Evolutionary conservation across 53 echinoderm and acorn worm genomes (phyloP), one percentile per base, ranked within the genome.

Genomic region (Astropecten irregularis): DNA sequence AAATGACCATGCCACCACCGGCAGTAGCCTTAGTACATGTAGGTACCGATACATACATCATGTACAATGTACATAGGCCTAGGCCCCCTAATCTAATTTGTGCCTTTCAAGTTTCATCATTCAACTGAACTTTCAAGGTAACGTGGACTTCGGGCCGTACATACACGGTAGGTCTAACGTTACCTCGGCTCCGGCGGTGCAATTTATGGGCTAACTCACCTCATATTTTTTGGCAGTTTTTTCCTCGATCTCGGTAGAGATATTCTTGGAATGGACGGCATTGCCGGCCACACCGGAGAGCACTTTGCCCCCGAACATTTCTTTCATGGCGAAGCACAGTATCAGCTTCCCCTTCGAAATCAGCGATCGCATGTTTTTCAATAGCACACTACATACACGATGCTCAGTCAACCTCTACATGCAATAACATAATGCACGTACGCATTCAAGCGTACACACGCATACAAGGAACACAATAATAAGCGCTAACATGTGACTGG

Each of bases 251-350:
- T 66, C 32, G 1, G 18, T 20, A 6, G 83, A 37, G 19, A 63
- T 47, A 9, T 50, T 81, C 83, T 20, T 68, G 29, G 59, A 14
- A 59, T 59, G 22, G 32, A 53, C 38, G 28, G 28, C 39, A 29
- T 52, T 66, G 26, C 58, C 58, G 42, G 76, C 40, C 27, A 39
- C 34, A 7, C 33, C 73, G 33, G 52, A 2, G 16, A 35, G 58
- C 11, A 27, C 76, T 76, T 76, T 76, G 15, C 40, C 23, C 23
- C 76, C 76, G 42, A 76, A 57, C 76, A 76, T 76, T 3, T 76
- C 76, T 57, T 76, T 76, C 76, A 31, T 46, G 30, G 64, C 64
- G 37, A 64, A n/a, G 36, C 64, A 18, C 38, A 64, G 16, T 8
- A 64, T 16, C 36, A 35, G 64, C n/a, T 18, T 18, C 64, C 38